Evolutionary conservation across 2,797 vertebrate species (phyloP).

Genomic region (Cynodonichthys magdalenae): DNA sequence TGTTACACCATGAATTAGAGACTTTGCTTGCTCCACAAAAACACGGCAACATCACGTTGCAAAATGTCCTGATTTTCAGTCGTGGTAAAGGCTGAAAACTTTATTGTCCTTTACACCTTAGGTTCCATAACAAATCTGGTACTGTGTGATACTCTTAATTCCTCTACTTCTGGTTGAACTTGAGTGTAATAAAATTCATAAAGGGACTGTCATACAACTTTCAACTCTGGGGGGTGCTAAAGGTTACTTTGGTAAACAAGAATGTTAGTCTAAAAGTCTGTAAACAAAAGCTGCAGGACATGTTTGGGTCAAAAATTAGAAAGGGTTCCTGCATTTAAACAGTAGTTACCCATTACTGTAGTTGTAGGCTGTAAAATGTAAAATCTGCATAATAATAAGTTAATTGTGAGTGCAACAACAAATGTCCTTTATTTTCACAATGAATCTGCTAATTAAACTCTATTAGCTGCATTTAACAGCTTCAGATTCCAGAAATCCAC

Average conservation of each 20-base stretch:
- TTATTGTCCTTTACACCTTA: background rate
- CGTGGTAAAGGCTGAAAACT: background rate
- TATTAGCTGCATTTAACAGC: background rate
- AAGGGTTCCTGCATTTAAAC: too few species aligned
- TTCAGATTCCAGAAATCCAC: background rate
- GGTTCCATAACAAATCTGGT: background rate
- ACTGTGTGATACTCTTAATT: background rate
- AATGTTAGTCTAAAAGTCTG: background rate
- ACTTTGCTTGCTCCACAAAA: background rate
- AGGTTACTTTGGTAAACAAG: background rate
- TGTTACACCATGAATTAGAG: conserved; percentile 7
- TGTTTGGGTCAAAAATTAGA: background rate
- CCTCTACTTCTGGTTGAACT: background rate
- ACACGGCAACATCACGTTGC: background rate
- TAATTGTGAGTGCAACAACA: background rate
- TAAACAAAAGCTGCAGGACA: too few species aligned
- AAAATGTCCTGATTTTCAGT: conserved; percentile 2
- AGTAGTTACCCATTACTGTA: too few species aligned
- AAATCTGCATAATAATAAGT: background rate
- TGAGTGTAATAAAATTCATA: background rate
- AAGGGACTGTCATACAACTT: background rate
- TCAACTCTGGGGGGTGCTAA: background rate
- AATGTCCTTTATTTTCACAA: background rate
- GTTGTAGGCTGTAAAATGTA: too few species aligned
- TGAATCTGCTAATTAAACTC: background rate